Conservation (phyloP, 2,113 vertebrate genomes). For the Campylorhamphus procurvoides region DNA sequence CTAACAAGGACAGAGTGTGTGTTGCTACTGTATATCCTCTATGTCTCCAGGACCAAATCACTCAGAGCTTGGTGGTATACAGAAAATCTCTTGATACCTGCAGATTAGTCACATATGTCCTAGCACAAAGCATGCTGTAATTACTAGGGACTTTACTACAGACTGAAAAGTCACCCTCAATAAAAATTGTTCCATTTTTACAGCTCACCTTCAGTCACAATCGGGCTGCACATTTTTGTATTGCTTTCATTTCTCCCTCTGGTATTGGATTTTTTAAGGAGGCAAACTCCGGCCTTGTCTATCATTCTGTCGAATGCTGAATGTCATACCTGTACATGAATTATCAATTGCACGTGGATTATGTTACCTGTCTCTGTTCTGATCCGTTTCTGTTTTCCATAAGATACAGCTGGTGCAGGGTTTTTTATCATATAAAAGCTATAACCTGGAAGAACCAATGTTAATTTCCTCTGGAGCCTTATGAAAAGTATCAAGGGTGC, state of each 20-base stretch:
- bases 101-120: not conserved
- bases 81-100: not conserved
- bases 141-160: not conserved
- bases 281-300: not conserved
- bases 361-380: constrained; percentile 12
- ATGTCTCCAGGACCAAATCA: not conserved
- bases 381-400: constrained; percentile 1
- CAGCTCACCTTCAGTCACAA: not conserved
- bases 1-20: accelerated
- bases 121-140: not conserved
- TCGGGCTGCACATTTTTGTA: not conserved
- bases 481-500: constrained; percentile 58
- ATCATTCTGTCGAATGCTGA: not conserved
- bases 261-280: not conserved
- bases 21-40: not conserved
- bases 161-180: not conserved
- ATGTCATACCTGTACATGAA: not conserved
- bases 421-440: constrained; percentile 26
- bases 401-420: not conserved
- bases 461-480: constrained; percentile 69
- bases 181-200: not conserved
- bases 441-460: constrained; percentile 28
- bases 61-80: not conserved
- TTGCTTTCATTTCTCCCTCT: not conserved
- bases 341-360: constrained; percentile 29